Evolutionary conservation across 2,113 vertebrate genomes (phyloP).

Genomic region (Fulica atra): DNA sequence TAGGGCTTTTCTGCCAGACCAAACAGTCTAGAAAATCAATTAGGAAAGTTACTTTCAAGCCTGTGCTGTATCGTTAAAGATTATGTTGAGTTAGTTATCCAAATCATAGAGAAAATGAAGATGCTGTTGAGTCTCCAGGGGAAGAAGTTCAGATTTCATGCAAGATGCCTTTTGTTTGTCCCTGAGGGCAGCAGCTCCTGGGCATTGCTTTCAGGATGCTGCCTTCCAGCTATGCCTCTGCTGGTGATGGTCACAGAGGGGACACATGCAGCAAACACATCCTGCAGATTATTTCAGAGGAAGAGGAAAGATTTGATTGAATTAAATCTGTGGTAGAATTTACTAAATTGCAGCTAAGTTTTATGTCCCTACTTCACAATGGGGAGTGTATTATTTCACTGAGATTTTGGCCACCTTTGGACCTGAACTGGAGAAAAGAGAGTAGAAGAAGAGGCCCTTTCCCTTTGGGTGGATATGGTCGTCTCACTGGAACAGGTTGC

Average conservation of each 20-base stretch:
- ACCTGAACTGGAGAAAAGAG: background rate
- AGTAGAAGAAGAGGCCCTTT: background rate
- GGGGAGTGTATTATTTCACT: rapidly evolving
- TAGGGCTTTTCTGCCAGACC: background rate
- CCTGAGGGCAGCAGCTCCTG: background rate
- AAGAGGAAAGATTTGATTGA: background rate
- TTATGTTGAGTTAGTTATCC: background rate
- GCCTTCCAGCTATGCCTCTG: background rate
- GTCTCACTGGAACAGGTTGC: no score
- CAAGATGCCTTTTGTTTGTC: background rate
- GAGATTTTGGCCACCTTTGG: background rate
- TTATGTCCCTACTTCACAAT: background rate
- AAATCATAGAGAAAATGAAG: background rate
- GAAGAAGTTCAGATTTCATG: background rate
- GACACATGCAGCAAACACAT: background rate
- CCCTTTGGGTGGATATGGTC: background rate
- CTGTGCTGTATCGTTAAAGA: background rate
- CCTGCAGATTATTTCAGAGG: background rate
- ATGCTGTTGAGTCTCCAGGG: background rate
- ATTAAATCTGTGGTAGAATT: background rate
- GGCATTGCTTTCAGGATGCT: background rate
- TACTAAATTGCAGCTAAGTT: background rate
- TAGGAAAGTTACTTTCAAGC: background rate
- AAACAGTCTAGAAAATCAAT: background rate
- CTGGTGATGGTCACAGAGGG: background rate